phyloP scores from a whole-genome alignment of 2,888 invertebrate genomes.

The Pandemis heparana region DNA sequence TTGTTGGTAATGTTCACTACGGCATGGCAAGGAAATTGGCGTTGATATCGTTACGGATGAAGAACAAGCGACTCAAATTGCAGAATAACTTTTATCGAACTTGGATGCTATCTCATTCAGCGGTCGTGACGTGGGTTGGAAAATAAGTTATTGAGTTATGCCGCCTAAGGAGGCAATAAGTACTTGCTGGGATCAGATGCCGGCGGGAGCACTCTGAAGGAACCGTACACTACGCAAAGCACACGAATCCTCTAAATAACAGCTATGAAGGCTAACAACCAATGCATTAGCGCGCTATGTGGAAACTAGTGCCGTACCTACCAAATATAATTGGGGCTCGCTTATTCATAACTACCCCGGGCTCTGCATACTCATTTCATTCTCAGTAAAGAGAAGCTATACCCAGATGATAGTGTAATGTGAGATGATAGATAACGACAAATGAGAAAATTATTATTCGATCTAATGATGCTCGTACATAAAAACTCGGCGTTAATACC shows the following conservation, averaged over 20 bases:
- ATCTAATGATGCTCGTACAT: neutral
- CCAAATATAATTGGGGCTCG: conserved; percentile 40
- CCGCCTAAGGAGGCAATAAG: conserved; percentile 30
- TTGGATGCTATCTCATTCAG: conserved; percentile 31
- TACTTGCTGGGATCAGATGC: conserved; percentile 36
- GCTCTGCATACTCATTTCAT: conserved; percentile 10
- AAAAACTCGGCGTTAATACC: neutral
- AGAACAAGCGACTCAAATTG: conserved; percentile 41
- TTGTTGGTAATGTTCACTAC: conserved; percentile 31
- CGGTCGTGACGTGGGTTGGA: conserved; percentile 24
- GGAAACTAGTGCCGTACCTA: conserved; percentile 28
- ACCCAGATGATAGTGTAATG: conserved; percentile 28
- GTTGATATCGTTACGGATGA: conserved; percentile 29
- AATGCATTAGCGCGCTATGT: conserved; percentile 37
- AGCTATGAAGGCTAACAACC: conserved; percentile 33
- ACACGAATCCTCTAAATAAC: conserved; percentile 35
- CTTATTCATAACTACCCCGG: conserved; percentile 40
- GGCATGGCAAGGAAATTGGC: conserved; percentile 23
- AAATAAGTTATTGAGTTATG: conserved; percentile 38
- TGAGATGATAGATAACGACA: conserved; percentile 18
- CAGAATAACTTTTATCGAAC: conserved; percentile 33
- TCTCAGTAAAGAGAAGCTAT: conserved; percentile 30
- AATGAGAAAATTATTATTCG: conserved; percentile 17
- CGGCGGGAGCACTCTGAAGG: conserved; percentile 29
- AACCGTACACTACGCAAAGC: conserved; percentile 33